Evolutionary conservation across 2,797 vertebrate species (phyloP).

Genomic region (Arrhamphus sclerolepis): DNA sequence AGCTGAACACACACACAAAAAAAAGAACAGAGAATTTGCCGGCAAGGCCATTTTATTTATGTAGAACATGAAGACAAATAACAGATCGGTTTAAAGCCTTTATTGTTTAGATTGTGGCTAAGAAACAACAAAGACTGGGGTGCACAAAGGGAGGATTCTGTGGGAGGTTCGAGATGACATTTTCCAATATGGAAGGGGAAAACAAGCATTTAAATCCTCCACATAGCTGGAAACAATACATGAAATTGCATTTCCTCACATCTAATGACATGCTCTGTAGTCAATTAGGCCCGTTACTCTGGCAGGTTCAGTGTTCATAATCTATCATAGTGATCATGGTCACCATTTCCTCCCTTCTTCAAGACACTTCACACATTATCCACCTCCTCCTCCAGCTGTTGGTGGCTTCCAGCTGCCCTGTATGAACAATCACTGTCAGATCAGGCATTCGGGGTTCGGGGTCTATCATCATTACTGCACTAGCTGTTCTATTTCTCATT

Average conservation of each 20-base stretch:
- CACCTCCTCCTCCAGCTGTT: slow-evolving; percentile 9
- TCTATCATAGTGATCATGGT: slow-evolving; percentile 16
- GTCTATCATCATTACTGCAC: slow-evolving; percentile 15
- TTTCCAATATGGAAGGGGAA: background rate
- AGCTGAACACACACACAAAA: background rate
- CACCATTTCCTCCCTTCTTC: slow-evolving; percentile 25
- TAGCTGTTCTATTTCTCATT: slow-evolving; percentile 23
- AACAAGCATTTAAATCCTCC: background rate
- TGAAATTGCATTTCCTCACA: slow-evolving; percentile 9
- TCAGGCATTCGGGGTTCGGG: slow-evolving; percentile 22
- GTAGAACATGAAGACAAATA: no score
- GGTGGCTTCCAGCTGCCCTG: slow-evolving; percentile 32
- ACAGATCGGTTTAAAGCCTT: background rate
- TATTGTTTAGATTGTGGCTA: slow-evolving; percentile 13
- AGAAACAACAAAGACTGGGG: slow-evolving; percentile 4
- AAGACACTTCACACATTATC: slow-evolving; percentile 25
- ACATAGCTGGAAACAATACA: slow-evolving; percentile 17
- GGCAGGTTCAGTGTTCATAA: slow-evolving; percentile 15
- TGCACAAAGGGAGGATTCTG: slow-evolving; percentile 2
- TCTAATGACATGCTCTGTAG: slow-evolving; percentile 11
- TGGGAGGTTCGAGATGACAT: slow-evolving; percentile 8
- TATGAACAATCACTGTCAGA: slow-evolving; percentile 23
- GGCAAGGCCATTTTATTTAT: no score
- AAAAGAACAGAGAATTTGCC: background rate
- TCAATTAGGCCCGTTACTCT: slow-evolving; percentile 7